Conservation (phyloP, 2,888 invertebrate species). For the Drosophila lutescens region DNA sequence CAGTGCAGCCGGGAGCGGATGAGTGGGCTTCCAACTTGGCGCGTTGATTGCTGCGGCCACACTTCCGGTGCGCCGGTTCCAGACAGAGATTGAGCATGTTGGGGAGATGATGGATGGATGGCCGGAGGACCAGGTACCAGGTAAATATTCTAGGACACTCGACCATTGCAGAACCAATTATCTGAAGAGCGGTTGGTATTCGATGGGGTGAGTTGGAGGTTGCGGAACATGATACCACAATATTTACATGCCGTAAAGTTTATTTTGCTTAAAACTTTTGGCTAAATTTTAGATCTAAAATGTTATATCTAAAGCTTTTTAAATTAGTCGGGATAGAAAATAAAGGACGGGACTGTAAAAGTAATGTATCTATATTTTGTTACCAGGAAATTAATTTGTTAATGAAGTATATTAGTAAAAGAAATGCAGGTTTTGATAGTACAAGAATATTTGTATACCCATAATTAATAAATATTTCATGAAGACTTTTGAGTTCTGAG, state of each 20-base stretch:
- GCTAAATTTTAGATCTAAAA: too few relatives aligned
- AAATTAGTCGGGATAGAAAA: too few relatives aligned
- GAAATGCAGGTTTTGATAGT: too few relatives aligned
- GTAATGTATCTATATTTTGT: too few relatives aligned
- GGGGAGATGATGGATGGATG: conserved; percentile 31
- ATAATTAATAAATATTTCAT: too few relatives aligned
- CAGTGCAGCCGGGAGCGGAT: conserved; percentile 13
- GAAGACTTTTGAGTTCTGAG: too few relatives aligned
- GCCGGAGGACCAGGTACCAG: conserved; percentile 36
- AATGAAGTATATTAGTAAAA: too few relatives aligned
- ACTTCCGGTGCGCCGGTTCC: conserved; percentile 55
- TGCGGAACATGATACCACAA: too few relatives aligned
- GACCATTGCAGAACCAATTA: conserved; percentile 67
- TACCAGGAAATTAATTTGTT: too few relatives aligned
- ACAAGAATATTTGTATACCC: too few relatives aligned
- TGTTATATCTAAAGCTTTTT: too few relatives aligned
- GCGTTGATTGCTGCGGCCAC: conserved; percentile 74
- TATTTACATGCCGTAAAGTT: neutral
- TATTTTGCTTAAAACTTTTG: neutral
- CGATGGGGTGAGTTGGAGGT: neutral
- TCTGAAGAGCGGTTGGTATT: conserved; percentile 42
- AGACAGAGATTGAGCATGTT: conserved; percentile 46
- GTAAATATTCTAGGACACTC: conserved; percentile 40
- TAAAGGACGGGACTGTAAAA: too few relatives aligned
- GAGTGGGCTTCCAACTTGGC: conserved; percentile 37